phyloP scores from a whole-genome alignment of 64 coral and sea anemone species.

The Pocillopora verrucosa region DNA sequence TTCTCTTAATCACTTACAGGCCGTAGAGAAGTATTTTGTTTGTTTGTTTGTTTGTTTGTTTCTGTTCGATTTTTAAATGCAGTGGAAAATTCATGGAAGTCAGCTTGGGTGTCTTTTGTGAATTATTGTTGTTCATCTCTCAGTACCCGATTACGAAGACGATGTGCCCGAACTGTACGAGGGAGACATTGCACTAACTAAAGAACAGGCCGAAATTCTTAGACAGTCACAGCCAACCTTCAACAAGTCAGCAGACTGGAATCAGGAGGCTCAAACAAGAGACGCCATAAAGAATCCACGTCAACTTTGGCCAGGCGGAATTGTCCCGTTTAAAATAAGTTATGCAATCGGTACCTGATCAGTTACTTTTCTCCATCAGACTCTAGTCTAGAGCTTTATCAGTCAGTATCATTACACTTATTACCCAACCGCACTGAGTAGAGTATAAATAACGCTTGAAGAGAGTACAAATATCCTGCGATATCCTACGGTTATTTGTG shows the following conservation, averaged over 20 bases:
- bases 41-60: too few species aligned
- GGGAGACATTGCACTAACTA: slow-evolving; percentile 20
- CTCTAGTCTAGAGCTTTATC: too few species aligned
- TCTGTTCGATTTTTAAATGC: too few species aligned
- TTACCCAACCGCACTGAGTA: too few species aligned
- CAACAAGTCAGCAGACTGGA: background rate
- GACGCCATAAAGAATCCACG: background rate
- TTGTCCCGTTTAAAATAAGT: slow-evolving; percentile 12
- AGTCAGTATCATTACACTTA: too few species aligned
- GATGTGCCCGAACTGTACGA: slow-evolving; percentile 12
- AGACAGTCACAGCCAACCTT: background rate
- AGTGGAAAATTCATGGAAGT: background rate
- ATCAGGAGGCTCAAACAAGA: slow-evolving; percentile 17
- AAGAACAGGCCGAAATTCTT: background rate
- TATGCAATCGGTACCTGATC: background rate
- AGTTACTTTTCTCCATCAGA: background rate
- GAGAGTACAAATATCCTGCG: too few species aligned
- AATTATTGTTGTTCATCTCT: background rate
- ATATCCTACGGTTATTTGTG: too few species aligned
- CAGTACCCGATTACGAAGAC: background rate
- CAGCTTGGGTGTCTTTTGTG: background rate
- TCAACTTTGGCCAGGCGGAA: slow-evolving; percentile 17
- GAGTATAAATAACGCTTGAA: too few species aligned
- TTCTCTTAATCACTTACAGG: too few species aligned
- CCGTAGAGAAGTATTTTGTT: too few species aligned